Percentiles rank a stretch among this genome's conserved stretches.
These are phyloP conservation scores for Gymnobelideus leadbeateri DNA, from an alignment of 2,113 vertebrate species.

Conservation along the genomic window DNA sequence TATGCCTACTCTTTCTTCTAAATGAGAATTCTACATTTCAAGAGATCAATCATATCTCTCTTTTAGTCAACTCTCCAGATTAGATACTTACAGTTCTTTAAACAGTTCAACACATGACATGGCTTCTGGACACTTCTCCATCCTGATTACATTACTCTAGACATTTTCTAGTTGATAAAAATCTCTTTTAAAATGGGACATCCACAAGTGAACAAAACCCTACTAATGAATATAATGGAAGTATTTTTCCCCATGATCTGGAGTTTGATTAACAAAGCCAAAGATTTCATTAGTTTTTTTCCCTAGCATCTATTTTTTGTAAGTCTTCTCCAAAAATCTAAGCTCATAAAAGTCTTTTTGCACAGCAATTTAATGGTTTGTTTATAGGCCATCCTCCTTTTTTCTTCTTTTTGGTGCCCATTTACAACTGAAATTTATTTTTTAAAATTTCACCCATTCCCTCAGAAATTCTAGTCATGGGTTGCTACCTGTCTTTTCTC, in stretches of 20 bases:
- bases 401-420: not conserved
- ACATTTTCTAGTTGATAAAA: not conserved
- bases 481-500: not conserved
- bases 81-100: not conserved
- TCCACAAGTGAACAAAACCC: not conserved
- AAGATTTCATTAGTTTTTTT: not conserved
- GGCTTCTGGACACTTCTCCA: not conserved
- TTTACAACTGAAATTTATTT: not conserved
- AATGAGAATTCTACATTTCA: not conserved
- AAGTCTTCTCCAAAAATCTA: not conserved
- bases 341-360: not conserved
- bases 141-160: not conserved
- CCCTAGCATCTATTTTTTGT: not conserved
- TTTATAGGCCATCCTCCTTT: not conserved
- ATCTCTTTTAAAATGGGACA: not conserved
- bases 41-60: not conserved
- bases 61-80: not conserved
- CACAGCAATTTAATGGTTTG: not conserved
- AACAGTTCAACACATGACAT: not conserved
- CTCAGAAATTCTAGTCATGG: not conserved
- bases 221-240: not conserved
- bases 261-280: not conserved
- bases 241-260: not conserved
- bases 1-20: not conserved
- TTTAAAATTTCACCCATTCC: not conserved